Evolutionary conservation across 1,140 invertebrate species (phyloP).

Genomic region (Nymphalis io): DNA sequence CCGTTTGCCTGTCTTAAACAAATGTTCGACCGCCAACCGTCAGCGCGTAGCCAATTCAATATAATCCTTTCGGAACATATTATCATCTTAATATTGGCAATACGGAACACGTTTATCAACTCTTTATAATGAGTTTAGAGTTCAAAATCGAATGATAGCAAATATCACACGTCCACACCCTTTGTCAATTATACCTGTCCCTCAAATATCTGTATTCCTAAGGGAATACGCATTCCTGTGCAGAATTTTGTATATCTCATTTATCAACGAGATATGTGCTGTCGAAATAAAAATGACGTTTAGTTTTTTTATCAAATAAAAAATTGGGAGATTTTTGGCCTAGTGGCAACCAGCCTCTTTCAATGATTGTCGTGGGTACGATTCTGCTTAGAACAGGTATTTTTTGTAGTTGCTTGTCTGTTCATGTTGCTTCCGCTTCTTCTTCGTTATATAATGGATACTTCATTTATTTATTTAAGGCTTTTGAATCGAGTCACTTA

Average conservation of each 20-base stretch:
- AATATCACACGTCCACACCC: background rate
- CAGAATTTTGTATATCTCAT: slow-evolving; percentile 14
- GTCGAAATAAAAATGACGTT: slow-evolving; percentile 26
- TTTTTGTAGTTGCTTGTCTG: too few species aligned
- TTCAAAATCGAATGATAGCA: background rate
- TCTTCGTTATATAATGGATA: too few species aligned
- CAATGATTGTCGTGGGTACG: too few species aligned
- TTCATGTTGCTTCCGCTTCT: too few species aligned
- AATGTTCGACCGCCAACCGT: slow-evolving; percentile 34
- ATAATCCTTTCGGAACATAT: slow-evolving; percentile 10
- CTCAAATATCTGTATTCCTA: slow-evolving; percentile 38
- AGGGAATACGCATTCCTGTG: slow-evolving; percentile 29
- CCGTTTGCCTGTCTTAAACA: too few species aligned
- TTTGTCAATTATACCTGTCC: slow-evolving; percentile 1
- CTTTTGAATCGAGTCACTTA: too few species aligned
- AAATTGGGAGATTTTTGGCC: background rate
- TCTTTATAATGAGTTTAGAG: background rate
- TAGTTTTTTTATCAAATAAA: background rate
- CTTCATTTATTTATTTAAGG: too few species aligned
- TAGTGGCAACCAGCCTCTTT: background rate
- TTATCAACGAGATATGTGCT: slow-evolving; percentile 28
- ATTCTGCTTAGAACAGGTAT: too few species aligned
- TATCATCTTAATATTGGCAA: background rate
- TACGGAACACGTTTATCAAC: background rate
- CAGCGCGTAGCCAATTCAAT: slow-evolving; percentile 43